Conservation (phyloP, 2,888 invertebrate genomes). For the Lypha dubia region DNA sequence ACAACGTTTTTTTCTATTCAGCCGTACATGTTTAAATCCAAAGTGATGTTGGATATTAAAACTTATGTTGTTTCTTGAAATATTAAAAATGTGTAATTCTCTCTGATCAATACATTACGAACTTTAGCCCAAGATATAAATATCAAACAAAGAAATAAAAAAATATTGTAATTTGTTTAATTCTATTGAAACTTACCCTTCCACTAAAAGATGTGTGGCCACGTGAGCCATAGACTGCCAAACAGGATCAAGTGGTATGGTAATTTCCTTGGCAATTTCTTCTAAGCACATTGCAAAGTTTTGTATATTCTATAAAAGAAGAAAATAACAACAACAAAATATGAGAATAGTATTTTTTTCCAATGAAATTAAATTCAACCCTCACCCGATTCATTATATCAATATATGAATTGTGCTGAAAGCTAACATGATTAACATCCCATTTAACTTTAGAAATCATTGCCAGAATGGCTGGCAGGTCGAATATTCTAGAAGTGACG, state of each 20-base stretch:
- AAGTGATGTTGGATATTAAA: too few species aligned
- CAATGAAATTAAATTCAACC: slow-evolving; percentile 44
- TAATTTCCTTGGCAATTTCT: slow-evolving; percentile 88
- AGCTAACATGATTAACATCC: slow-evolving; percentile 97
- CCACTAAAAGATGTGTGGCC: slow-evolving; percentile 94
- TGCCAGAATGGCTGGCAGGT: slow-evolving; percentile 89
- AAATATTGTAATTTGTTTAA: background rate
- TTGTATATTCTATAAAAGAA: slow-evolving; percentile 84
- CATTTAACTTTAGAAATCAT: slow-evolving; percentile 97
- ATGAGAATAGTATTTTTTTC: background rate
- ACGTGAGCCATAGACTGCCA: slow-evolving; percentile 96
- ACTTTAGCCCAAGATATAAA: too few species aligned
- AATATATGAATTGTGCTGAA: slow-evolving; percentile 95
- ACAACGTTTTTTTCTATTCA: too few species aligned
- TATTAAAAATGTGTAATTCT: too few species aligned
- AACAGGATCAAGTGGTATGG: slow-evolving; percentile 88
- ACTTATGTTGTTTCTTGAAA: too few species aligned
- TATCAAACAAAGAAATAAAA: background rate
- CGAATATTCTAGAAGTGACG: slow-evolving; percentile 91
- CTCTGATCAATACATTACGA: too few species aligned
- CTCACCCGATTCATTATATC: slow-evolving; percentile 88
- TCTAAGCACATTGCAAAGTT: slow-evolving; percentile 91
- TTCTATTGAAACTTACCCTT: slow-evolving; percentile 86
- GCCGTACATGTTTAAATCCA: too few species aligned
- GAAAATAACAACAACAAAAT: background rate